These are phyloP conservation scores for Scaptodrosophila lebanonensis DNA, from an alignment of 1,140 invertebrate species.

Conservation along the genomic window DNA sequence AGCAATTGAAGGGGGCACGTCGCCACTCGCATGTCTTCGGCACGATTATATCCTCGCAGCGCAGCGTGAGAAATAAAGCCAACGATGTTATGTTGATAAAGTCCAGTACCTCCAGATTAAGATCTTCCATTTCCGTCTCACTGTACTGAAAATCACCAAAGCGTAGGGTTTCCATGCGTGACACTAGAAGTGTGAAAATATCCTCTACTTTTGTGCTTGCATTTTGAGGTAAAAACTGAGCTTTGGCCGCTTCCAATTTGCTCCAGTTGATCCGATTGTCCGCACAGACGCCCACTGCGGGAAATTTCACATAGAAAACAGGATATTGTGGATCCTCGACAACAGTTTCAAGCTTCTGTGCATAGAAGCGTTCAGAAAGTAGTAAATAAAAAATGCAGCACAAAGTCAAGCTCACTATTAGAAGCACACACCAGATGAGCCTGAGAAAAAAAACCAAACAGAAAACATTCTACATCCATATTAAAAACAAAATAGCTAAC, in stretches of 20 bases:
- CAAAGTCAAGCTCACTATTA: constrained; percentile 41
- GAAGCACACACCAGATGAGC: constrained; percentile 50
- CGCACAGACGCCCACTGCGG: constrained; percentile 83
- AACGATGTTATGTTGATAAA: constrained; percentile 42
- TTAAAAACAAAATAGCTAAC: too few species aligned
- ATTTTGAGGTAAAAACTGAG: constrained; percentile 48
- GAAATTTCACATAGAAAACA: constrained; percentile 83
- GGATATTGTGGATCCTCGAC: constrained; percentile 83
- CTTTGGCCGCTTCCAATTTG: constrained; percentile 52
- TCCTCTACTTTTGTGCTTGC: constrained; percentile 27
- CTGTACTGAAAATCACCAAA: constrained; percentile 38
- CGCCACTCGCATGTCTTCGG: constrained; percentile 45
- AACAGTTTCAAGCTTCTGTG: constrained; percentile 76
- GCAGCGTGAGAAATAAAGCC: constrained; percentile 25
- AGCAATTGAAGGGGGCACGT: constrained; percentile 45
- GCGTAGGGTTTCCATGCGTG: constrained; percentile 42
- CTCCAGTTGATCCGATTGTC: constrained; percentile 78
- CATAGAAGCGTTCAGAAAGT: constrained; percentile 50
- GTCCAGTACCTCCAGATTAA: constrained; percentile 46
- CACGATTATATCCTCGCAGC: constrained; percentile 49
- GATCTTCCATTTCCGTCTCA: constrained; percentile 45
- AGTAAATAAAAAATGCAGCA: constrained; percentile 49
- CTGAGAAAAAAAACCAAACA: constrained; percentile 16
- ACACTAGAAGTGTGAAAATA: constrained; percentile 36
- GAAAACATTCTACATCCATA: too few species aligned